Conservation (phyloP, 2,113 vertebrate species). For the Cheilinus undulatus region DNA sequence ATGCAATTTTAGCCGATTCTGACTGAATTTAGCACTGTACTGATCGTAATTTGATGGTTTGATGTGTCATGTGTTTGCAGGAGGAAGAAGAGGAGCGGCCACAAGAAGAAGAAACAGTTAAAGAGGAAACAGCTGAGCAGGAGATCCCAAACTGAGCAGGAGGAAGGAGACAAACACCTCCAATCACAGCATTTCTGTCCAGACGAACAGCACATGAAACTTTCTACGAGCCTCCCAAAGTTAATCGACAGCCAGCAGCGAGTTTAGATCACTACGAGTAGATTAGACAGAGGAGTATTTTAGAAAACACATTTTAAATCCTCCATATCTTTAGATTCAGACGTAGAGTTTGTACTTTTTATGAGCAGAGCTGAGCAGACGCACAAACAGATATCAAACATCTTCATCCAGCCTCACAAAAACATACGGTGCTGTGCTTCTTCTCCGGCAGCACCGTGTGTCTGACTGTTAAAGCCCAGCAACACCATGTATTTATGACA, state of each 20-base stretch:
- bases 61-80: constrained; percentile 60
- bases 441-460: constrained; percentile 21
- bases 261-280: constrained; percentile 19
- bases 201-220: constrained; percentile 41
- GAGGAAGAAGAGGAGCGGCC: constrained; percentile 81
- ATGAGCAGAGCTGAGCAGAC: constrained; percentile 11
- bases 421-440: not conserved
- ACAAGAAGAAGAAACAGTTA: constrained; percentile 77
- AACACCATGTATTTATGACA: constrained; percentile 24
- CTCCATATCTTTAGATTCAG: constrained; percentile 37
- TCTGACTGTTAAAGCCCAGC: constrained; percentile 22
- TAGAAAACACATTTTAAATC: constrained; percentile 40
- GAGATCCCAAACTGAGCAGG: constrained; percentile 71
- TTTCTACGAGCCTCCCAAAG: constrained; percentile 61
- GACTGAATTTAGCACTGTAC: too few species aligned
- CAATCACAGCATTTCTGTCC: constrained; percentile 29
- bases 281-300: constrained; percentile 57
- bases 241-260: constrained; percentile 37
- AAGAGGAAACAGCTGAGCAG: constrained; percentile 82
- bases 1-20: too few species aligned
- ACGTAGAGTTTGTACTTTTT: constrained; percentile 60
- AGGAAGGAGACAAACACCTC: constrained; percentile 15
- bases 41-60: not conserved
- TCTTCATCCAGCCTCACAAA: not conserved
- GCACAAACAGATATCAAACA: constrained; percentile 12